Evolutionary conservation across 2,888 invertebrate genomes (phyloP), one percentile per base, ranked within the genome.

Genomic region (Xestia sexstrigata): DNA sequence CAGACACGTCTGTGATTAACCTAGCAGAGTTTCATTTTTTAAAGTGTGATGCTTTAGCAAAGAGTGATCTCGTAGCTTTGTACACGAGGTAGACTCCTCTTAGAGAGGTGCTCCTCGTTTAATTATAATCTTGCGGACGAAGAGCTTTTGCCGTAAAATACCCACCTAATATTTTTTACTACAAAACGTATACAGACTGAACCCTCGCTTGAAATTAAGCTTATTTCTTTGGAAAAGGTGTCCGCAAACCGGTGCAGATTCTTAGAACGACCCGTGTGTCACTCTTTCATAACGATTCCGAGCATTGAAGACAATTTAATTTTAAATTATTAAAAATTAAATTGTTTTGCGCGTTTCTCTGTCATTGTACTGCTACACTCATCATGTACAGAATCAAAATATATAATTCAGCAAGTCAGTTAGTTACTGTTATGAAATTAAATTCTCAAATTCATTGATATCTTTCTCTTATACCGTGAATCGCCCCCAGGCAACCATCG

Each of bases 401-500:
- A 35, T n/a, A 60, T 60, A 35, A 13, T 35, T 67, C 20, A 62
- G 15, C 4, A 45, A 55, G n/a, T 30, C 30, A 63, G 42, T 65
- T 42, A 66, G 49, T 66, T 26, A 55, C 39, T n/a, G 26, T 45
- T n/a, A 45, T 35, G 23, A 76, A 81, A 30, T 81, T 20, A 47
- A 39, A 52, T 45, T 45, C 13, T 55, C 23, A 23, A 70, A 47
- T 30, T 60, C 60, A 67, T 70, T 66, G 65, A 70, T 70, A 55
- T 76, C 45, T 80, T 69, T 68, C 62, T 11, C 47, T 55, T 65
- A 65, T 73, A 52, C 60, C 42, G 49, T 39, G 45, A 62, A 49
- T 65, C 74, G 39, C 63, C 78, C 75, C 68, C 69, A 26, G 80
- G 83, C 78, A 73, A 78, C 69, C 65, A 87, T 82, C 77, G 83